phyloP scores from a whole-genome alignment of 2,797 vertebrate genomes.

The Gymnothorax javanicus region DNA sequence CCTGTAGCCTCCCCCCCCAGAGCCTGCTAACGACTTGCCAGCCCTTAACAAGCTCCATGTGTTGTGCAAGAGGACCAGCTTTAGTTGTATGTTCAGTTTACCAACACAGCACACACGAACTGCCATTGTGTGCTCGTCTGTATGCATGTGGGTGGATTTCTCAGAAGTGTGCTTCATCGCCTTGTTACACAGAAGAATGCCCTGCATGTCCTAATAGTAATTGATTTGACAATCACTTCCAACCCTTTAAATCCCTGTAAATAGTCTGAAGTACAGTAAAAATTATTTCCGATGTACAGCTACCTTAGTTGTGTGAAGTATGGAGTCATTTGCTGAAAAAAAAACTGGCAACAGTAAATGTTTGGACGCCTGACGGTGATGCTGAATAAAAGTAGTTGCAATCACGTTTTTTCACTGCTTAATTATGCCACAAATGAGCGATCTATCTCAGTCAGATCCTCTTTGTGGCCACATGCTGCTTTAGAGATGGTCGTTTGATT shows the following conservation, averaged over 20 bases:
- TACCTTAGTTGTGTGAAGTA: neutral
- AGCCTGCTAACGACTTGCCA: constrained; percentile 23
- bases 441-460: neutral
- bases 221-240: neutral
- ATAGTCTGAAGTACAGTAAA: neutral
- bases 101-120: constrained; percentile 11
- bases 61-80: constrained; percentile 25
- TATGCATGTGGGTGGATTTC: neutral
- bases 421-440: neutral
- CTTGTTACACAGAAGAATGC: neutral
- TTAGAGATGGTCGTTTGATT: neutral
- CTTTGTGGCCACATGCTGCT: neutral
- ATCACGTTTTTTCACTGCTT: neutral
- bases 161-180: neutral
- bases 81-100: neutral
- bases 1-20: neutral
- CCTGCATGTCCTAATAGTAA: neutral
- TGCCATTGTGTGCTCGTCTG: neutral
- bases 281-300: neutral
- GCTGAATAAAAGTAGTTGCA: neutral
- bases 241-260: neutral
- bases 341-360: neutral
- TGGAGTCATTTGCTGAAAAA: neutral
- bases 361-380: neutral
- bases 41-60: constrained; percentile 34